phyloP scores from a whole-genome alignment of 2,797 vertebrate species.

The Argentina silus region DNA sequence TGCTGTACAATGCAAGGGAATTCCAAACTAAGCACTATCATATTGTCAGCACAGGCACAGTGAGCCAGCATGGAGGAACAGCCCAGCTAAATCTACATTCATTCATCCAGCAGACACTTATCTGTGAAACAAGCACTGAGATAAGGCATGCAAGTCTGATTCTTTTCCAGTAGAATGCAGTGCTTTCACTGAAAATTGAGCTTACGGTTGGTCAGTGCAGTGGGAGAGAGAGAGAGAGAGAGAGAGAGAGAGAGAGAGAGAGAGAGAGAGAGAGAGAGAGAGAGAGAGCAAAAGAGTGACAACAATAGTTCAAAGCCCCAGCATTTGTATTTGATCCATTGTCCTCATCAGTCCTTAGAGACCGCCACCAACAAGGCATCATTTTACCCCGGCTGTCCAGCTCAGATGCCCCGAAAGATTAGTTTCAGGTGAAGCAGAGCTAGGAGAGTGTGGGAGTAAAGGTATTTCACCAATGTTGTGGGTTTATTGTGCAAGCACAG shows the following conservation, averaged over 20 bases:
- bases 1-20: constrained; percentile 54
- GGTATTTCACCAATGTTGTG: constrained; percentile 44
- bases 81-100: constrained; percentile 34
- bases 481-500: constrained; percentile 26
- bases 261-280: constrained; percentile 38
- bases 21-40: constrained; percentile 57
- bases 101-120: constrained; percentile 38
- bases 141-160: constrained; percentile 45
- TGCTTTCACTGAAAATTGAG: constrained; percentile 59
- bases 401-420: constrained; percentile 69
- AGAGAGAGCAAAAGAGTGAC: constrained; percentile 54
- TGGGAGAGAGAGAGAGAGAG: constrained; percentile 27
- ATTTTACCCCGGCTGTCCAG: constrained; percentile 71
- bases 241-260: constrained; percentile 12
- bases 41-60: constrained; percentile 44
- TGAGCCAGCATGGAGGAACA: constrained; percentile 20
- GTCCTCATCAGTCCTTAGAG: constrained; percentile 71
- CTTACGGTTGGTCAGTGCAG: constrained; percentile 30
- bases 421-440: constrained; percentile 67
- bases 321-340: constrained; percentile 79
- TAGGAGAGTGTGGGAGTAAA: constrained; percentile 31
- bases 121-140: constrained; percentile 50
- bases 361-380: constrained; percentile 76
- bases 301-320: constrained; percentile 79
- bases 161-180: constrained; percentile 33